These are phyloP conservation scores for Tineola bisselliella DNA, from an alignment of 2,888 invertebrate species.

Conservation along the genomic window DNA sequence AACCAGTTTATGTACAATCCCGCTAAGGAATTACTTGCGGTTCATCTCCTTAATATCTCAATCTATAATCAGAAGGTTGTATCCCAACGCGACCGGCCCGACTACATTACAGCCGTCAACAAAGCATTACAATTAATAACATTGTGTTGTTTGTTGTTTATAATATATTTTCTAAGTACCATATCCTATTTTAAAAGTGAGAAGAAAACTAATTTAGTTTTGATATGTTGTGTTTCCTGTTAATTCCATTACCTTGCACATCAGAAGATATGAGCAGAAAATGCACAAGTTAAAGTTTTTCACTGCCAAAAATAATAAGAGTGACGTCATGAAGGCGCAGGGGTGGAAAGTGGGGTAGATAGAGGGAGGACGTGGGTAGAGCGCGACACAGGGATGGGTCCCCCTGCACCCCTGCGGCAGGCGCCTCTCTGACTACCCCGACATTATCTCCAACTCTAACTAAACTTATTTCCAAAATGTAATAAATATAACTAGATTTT, in stretches of 20 bases:
- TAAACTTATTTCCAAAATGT: not conserved
- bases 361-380: slow-evolving; percentile 25
- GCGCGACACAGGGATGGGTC: slow-evolving; percentile 28
- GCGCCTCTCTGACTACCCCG: slow-evolving; percentile 8
- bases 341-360: slow-evolving; percentile 24
- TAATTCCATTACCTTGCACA: not conserved
- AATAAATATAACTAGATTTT: not conserved
- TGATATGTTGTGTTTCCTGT: not conserved
- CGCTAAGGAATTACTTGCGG: slow-evolving; percentile 24
- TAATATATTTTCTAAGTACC: too few species aligned
- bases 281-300: slow-evolving; percentile 30
- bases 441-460: slow-evolving; percentile 2
- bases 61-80: not conserved
- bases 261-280: not conserved
- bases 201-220: too few species aligned
- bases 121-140: not conserved
- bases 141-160: too few species aligned
- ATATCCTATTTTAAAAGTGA: too few species aligned
- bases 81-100: not conserved
- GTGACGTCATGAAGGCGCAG: slow-evolving; percentile 46
- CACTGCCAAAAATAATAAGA: slow-evolving; percentile 56
- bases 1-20: slow-evolving; percentile 40
- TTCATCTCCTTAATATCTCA: slow-evolving; percentile 4
- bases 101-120: too few species aligned
- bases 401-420: slow-evolving; percentile 24